These are phyloP conservation scores for Pachycephala philippinensis DNA, from an alignment of 2,113 vertebrate genomes.

Conservation along the genomic window DNA sequence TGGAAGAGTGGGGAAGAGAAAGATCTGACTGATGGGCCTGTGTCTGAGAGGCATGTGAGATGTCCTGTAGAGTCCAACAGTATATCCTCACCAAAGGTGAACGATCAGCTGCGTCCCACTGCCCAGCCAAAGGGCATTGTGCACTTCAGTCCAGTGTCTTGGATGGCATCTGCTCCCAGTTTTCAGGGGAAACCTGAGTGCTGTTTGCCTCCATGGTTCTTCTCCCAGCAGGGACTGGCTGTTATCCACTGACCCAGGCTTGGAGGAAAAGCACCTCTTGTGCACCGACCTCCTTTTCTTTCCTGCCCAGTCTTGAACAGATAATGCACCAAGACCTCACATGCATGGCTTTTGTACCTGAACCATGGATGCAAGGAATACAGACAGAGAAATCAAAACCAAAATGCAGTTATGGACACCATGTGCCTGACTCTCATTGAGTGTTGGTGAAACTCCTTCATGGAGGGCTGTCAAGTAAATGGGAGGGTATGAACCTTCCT, in stretches of 20 bases:
- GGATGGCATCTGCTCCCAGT: neutral
- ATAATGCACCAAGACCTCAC: neutral
- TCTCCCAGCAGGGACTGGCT: neutral
- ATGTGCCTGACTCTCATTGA: neutral
- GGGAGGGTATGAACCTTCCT: neutral
- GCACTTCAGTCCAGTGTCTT: neutral
- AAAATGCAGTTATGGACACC: neutral
- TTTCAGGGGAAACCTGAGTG: neutral
- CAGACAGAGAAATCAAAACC: neutral
- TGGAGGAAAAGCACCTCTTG: neutral
- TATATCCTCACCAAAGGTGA: neutral
- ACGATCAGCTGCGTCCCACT: neutral
- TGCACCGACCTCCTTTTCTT: neutral
- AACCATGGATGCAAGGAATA: neutral
- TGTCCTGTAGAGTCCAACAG: neutral
- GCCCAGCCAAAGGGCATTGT: neutral
- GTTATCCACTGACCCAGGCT: neutral
- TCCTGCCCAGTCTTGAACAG: neutral
- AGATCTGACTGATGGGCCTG: neutral
- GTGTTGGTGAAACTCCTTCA: neutral
- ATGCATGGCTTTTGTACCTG: neutral
- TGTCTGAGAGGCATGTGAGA: neutral
- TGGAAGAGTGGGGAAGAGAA: neutral
- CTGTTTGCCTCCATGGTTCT: neutral
- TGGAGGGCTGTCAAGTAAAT: neutral